A percentile compares a stretch with the other conserved stretches of the same genome.
phyloP scores from a whole-genome alignment of 2,113 vertebrate species.

The Phyllopteryx taeniolatus region DNA sequence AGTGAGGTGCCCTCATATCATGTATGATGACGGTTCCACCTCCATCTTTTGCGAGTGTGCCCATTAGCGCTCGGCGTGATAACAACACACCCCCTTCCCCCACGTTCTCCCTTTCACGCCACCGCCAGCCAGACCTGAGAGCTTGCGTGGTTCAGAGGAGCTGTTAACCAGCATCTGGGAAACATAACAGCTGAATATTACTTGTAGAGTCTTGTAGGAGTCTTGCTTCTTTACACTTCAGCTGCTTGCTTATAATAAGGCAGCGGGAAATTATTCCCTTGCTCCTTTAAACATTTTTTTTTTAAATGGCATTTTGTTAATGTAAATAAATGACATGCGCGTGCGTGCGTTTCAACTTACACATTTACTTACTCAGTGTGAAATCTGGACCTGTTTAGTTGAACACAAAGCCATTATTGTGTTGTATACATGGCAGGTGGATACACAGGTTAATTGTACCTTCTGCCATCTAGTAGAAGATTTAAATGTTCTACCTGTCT shows the following conservation, averaged over 20 bases:
- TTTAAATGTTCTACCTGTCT: too few species aligned
- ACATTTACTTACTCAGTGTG: too few species aligned
- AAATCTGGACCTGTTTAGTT: too few species aligned
- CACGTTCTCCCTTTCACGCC: conserved; percentile 13
- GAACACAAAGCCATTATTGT: too few species aligned
- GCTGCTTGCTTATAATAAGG: neutral
- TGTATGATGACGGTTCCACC: neutral
- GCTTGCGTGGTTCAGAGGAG: conserved; percentile 34
- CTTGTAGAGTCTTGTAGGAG: too few species aligned
- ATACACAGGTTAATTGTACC: too few species aligned
- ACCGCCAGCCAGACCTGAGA: conserved; percentile 25
- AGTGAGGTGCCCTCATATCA: neutral
- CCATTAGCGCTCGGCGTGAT: conserved; percentile 38
- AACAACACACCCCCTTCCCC: conserved; percentile 20
- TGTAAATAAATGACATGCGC: neutral
- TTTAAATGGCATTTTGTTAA: neutral
- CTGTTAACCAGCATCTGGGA: conserved; percentile 20
- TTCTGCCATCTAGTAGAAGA: too few species aligned
- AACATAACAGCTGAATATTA: conserved; percentile 20
- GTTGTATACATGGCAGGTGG: too few species aligned
- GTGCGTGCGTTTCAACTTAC: neutral
- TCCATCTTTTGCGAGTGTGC: neutral
- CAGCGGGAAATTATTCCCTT: neutral
- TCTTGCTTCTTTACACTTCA: neutral
- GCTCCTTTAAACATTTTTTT: neutral